A percentile compares a stretch with the other conserved stretches of the same genome.
These are phyloP conservation scores for Dascillus cervinus DNA, from an alignment of 2,888 invertebrate species.

Conservation along the genomic window DNA sequence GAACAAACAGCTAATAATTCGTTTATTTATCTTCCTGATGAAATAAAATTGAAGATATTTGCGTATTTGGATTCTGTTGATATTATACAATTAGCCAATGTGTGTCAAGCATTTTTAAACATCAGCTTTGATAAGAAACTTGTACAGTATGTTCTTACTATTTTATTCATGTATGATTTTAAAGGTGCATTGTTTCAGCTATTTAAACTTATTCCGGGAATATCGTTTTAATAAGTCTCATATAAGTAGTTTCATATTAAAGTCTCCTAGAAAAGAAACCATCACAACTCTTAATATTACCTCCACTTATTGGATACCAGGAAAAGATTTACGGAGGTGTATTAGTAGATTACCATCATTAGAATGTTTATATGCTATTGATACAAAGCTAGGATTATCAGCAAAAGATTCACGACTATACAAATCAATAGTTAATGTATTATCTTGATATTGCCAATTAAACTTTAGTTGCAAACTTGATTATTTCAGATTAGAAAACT, in stretches of 20 bases:
- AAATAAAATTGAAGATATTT: constrained; percentile 5
- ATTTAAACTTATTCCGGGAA: constrained; percentile 1
- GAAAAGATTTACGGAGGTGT: background rate
- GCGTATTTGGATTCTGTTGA: constrained; percentile 3
- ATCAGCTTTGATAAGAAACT: constrained; percentile 3
- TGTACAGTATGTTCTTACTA: constrained; percentile 5
- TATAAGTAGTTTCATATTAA: background rate
- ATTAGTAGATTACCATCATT: constrained; percentile 3
- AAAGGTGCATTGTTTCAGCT: background rate
- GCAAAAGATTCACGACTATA: background rate
- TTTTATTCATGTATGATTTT: background rate
- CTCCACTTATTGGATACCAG: constrained; percentile 8
- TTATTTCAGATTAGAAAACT: too few species aligned
- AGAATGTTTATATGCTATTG: constrained; percentile 7
- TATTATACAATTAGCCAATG: constrained; percentile 1
- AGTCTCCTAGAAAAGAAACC: background rate
- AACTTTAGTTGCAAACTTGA: constrained; percentile 3
- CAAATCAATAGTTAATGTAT: constrained; percentile 1
- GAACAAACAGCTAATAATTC: background rate
- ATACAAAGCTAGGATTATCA: constrained; percentile 5
- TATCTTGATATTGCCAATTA: constrained; percentile 1
- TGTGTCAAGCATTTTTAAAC: background rate
- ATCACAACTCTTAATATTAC: constrained; percentile 9
- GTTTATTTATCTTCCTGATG: constrained; percentile 5
- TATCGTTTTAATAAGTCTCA: background rate